Evolutionary conservation across 2,888 invertebrate genomes (phyloP).

Genomic region (Cephus pulcher): DNA sequence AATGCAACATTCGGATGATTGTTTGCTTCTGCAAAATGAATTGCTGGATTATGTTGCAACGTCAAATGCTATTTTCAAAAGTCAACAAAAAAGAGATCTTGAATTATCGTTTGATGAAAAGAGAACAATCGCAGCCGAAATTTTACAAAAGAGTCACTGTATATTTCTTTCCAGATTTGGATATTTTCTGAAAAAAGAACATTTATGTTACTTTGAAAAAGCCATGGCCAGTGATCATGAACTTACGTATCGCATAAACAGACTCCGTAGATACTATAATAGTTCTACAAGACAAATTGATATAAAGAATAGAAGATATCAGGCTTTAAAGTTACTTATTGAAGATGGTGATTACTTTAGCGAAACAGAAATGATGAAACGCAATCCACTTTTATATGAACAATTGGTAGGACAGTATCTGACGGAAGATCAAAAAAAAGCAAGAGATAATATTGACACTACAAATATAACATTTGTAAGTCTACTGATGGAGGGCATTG

Average conservation of each 20-base stretch:
- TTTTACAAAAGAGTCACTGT: constrained; percentile 75
- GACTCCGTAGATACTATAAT: constrained; percentile 72
- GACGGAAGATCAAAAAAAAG: constrained; percentile 79
- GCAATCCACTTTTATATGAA: constrained; percentile 91
- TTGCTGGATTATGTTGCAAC: constrained; percentile 73
- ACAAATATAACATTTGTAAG: constrained; percentile 76
- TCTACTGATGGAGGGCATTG: constrained; percentile 84
- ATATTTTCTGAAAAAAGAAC: constrained; percentile 74
- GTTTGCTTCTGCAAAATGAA: constrained; percentile 67
- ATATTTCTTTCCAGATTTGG: constrained; percentile 85
- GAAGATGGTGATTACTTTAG: constrained; percentile 84
- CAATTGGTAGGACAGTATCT: constrained; percentile 90
- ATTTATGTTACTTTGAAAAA: constrained; percentile 77
- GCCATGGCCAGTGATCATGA: constrained; percentile 68
- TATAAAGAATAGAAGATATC: constrained; percentile 84
- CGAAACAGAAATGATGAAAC: constrained; percentile 92
- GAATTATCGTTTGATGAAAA: constrained; percentile 80
- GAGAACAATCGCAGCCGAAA: constrained; percentile 73
- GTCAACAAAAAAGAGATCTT: constrained; percentile 83
- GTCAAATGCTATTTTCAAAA: constrained; percentile 73
- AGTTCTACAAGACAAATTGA: constrained; percentile 69
- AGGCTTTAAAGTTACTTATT: constrained; percentile 81
- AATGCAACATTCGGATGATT: constrained; percentile 9
- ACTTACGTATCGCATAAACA: constrained; percentile 74
- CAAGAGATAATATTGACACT: constrained; percentile 73